A percentile compares a stretch with the other conserved stretches of the same genome.
phyloP scores from a whole-genome alignment of 2,113 vertebrate genomes.

The Plecotus auritus region DNA sequence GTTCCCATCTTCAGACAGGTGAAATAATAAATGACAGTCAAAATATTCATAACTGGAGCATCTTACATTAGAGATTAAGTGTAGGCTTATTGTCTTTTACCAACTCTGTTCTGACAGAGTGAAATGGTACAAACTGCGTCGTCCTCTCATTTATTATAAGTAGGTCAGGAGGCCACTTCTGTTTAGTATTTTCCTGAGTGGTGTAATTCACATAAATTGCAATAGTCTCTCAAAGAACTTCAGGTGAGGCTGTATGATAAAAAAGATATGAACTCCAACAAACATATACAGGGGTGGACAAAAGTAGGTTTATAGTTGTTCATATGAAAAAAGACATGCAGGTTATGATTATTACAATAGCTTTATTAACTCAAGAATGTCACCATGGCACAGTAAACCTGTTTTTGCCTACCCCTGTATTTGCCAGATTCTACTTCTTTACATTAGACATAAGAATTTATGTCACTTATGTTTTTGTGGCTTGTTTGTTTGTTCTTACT shows the following conservation, averaged over 20 bases:
- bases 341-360: neutral
- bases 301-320: neutral
- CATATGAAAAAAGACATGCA: neutral
- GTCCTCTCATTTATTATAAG: neutral
- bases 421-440: conserved; percentile 17
- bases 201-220: neutral
- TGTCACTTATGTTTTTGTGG: neutral
- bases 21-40: neutral
- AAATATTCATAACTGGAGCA: neutral
- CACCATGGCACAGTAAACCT: neutral
- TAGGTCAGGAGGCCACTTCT: neutral
- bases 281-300: neutral
- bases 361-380: neutral
- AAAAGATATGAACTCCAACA: neutral
- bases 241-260: neutral
- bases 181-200: neutral
- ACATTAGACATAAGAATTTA: neutral
- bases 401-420: neutral
- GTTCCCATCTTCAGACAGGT: neutral
- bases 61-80: neutral
- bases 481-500: neutral
- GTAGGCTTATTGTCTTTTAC: neutral
- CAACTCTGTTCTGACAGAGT: neutral
- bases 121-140: neutral
- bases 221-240: neutral